Conservation (phyloP, 2,888 invertebrate species). For the Philopedon plagiatum region DNA sequence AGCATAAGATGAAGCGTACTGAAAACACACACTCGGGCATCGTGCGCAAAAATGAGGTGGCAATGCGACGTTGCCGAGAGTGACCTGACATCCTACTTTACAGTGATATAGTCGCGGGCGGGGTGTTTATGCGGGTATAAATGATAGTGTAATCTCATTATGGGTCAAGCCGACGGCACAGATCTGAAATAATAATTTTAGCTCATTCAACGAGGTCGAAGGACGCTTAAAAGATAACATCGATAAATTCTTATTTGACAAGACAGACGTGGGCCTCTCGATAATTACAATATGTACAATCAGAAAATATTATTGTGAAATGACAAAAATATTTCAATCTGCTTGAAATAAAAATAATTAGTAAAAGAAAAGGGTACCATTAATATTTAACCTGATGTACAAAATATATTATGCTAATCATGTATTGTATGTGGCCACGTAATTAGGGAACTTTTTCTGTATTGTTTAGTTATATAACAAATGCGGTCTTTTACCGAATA, state of each 20-base stretch:
- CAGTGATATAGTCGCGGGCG: not conserved
- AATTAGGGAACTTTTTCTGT: not conserved
- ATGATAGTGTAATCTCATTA: slow-evolving; percentile 3
- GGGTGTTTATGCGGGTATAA: not conserved
- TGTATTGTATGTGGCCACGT: not conserved
- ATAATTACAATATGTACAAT: not conserved
- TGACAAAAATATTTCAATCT: not conserved
- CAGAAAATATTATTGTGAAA: not conserved
- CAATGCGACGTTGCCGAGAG: not conserved
- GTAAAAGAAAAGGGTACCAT: slow-evolving; percentile 7
- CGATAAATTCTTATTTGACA: not conserved
- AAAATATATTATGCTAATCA: slow-evolving; percentile 3
- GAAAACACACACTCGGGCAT: not conserved
- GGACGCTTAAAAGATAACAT: slow-evolving; percentile 5
- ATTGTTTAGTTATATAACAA: not conserved
- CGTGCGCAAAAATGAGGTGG: not conserved
- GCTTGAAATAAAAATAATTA: slow-evolving; percentile 19
- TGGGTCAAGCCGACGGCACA: slow-evolving; percentile 8
- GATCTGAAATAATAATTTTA: not conserved
- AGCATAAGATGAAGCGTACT: not conserved
- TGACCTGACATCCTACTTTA: not conserved
- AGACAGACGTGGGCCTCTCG: not conserved
- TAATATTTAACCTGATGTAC: not conserved
- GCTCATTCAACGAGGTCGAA: not conserved
- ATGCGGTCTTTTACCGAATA: not conserved